Evolutionary conservation across 2,113 vertebrate genomes (phyloP).

Genomic region (Syngnathoides biaculeatus): DNA sequence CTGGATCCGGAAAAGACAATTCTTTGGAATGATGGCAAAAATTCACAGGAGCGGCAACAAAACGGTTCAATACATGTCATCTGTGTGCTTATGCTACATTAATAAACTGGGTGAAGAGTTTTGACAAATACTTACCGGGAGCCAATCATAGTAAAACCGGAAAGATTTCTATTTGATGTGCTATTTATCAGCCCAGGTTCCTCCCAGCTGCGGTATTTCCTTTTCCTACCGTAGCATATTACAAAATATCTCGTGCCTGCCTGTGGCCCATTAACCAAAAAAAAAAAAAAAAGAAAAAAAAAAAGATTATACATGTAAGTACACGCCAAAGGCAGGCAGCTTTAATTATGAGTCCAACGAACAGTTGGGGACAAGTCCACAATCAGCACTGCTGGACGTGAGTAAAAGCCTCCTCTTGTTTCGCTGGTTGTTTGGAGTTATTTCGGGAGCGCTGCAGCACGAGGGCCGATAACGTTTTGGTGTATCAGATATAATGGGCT

Average conservation of each 20-base stretch:
- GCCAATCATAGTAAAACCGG: not conserved
- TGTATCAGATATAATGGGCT: slow-evolving; percentile 30
- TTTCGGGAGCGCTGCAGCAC: slow-evolving; percentile 37
- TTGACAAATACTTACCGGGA: not conserved
- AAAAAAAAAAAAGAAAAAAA: slow-evolving; percentile 19
- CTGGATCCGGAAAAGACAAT: slow-evolving; percentile 33
- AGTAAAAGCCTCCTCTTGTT: slow-evolving; percentile 47
- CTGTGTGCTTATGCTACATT: slow-evolving; percentile 6
- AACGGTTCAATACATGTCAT: not conserved
- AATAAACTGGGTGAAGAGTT: not conserved
- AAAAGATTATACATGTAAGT: not conserved
- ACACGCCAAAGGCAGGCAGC: slow-evolving; percentile 6
- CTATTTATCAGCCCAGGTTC: not conserved
- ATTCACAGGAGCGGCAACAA: not conserved
- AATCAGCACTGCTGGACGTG: slow-evolving; percentile 43
- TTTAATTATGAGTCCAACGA: slow-evolving; percentile 3
- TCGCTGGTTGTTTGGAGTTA: slow-evolving; percentile 45
- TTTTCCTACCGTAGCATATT: not conserved
- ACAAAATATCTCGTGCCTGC: not conserved
- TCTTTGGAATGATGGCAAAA: slow-evolving; percentile 12
- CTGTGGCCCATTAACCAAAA: slow-evolving; percentile 4
- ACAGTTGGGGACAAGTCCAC: slow-evolving; percentile 34
- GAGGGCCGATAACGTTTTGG: slow-evolving; percentile 30
- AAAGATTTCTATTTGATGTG: not conserved
- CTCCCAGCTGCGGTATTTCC: not conserved